phyloP scores from a whole-genome alignment of 2,888 invertebrate species.

The Rambutsinella grinnellia region DNA sequence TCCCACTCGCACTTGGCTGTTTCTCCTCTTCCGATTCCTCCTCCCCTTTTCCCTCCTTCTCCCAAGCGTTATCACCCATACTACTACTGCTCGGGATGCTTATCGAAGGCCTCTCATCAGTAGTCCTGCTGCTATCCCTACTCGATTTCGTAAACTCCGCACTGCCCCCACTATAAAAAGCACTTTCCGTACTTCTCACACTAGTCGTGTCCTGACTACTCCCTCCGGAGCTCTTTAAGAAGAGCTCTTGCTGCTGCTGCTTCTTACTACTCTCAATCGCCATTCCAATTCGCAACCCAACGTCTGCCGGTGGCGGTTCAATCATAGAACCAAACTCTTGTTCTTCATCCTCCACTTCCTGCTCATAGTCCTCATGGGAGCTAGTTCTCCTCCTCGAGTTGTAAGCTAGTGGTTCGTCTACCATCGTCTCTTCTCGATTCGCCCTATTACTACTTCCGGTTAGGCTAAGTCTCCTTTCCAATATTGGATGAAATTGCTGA shows the following conservation, averaged over 20 bases:
- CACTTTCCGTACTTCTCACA: conserved; percentile 66
- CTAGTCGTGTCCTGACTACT: conserved; percentile 61
- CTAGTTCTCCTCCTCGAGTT: conserved; percentile 63
- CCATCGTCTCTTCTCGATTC: conserved; percentile 64
- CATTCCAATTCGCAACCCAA: conserved; percentile 57
- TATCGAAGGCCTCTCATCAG: conserved; percentile 60
- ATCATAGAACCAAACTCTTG: conserved; percentile 65
- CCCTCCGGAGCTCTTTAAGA: conserved; percentile 43
- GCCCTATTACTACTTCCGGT: conserved; percentile 55
- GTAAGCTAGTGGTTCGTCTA: conserved; percentile 66
- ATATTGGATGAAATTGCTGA: conserved; percentile 25
- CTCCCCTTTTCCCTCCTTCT: conserved; percentile 53
- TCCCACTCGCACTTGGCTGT: conserved; percentile 56
- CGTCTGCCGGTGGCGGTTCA: conserved; percentile 63
- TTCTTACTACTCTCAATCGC: conserved; percentile 59
- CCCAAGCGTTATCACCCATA: conserved; percentile 60
- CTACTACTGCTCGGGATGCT: conserved; percentile 65
- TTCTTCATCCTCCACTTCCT: conserved; percentile 41
- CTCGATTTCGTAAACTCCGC: conserved; percentile 54
- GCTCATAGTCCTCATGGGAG: conserved; percentile 63
- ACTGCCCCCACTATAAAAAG: conserved; percentile 65
- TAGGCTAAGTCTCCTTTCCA: conserved; percentile 63
- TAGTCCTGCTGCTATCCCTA: conserved; percentile 59
- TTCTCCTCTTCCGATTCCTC: conserved; percentile 50
- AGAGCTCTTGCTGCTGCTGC: conserved; percentile 56